Conservation (phyloP, 2,888 invertebrate genomes). For the Diaperis boleti region DNA sequence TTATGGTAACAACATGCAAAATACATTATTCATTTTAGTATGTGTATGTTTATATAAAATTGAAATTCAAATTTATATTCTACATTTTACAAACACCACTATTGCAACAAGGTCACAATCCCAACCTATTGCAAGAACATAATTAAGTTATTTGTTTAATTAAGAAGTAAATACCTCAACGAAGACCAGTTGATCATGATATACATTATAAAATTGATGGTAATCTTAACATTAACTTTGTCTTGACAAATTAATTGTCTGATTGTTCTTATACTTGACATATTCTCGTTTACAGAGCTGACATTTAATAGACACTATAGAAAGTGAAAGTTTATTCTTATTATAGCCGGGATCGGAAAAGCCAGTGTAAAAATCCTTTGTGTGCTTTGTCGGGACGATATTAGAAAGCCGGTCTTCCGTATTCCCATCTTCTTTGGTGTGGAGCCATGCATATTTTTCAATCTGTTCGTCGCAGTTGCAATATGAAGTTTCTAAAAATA, state of each 20-base stretch:
- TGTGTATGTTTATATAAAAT: neutral
- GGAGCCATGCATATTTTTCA: neutral
- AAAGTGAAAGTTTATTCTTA: slow-evolving; percentile 23
- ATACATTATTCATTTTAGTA: too few relatives aligned
- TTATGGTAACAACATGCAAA: too few relatives aligned
- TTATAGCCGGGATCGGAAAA: slow-evolving; percentile 15
- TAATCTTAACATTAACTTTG: too few relatives aligned
- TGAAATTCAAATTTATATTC: neutral
- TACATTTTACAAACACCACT: too few relatives aligned
- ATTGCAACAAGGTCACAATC: too few relatives aligned
- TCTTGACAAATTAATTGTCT: neutral
- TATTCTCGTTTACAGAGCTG: slow-evolving; percentile 5
- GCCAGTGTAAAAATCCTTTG: slow-evolving; percentile 20
- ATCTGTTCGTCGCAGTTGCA: too few relatives aligned
- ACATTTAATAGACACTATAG: slow-evolving; percentile 11
- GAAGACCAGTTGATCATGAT: too few relatives aligned
- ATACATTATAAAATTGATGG: neutral
- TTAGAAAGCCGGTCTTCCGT: slow-evolving; percentile 11
- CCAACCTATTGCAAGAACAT: too few relatives aligned
- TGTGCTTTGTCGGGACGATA: neutral
- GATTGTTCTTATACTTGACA: neutral
- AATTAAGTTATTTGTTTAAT: too few relatives aligned
- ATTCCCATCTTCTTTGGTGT: neutral
- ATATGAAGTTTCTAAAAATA: too few relatives aligned
- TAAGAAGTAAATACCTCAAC: too few relatives aligned